These are phyloP conservation scores for Cirrhinus molitorella DNA, from an alignment of 2,797 vertebrate species.

Conservation along the genomic window DNA sequence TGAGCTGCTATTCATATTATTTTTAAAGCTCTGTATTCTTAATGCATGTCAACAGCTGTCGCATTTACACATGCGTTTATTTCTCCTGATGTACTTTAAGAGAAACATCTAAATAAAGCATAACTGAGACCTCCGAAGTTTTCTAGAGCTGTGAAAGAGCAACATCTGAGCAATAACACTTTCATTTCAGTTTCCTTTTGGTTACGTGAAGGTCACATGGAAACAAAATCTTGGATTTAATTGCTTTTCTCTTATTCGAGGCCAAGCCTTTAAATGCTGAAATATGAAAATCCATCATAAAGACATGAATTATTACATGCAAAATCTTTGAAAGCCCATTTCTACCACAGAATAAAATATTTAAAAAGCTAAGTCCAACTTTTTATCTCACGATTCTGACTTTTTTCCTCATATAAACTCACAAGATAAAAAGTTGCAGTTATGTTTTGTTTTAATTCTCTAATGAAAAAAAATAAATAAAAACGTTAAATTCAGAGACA, in stretches of 20 bases:
- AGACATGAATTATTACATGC: neutral
- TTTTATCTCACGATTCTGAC: neutral
- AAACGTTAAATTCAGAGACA: too few species aligned
- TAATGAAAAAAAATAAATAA: too few species aligned
- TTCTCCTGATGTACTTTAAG: neutral
- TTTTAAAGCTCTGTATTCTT: neutral
- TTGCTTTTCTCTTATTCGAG: neutral
- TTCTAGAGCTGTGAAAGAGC: neutral
- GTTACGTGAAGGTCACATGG: neutral
- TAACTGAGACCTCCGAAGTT: neutral
- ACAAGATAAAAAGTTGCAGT: neutral
- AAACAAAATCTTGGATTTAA: neutral
- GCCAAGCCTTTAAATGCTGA: neutral
- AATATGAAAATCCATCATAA: neutral
- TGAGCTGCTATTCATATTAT: neutral
- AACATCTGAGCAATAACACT: neutral
- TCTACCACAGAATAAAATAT: neutral
- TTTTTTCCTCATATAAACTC: neutral
- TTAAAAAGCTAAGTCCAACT: neutral
- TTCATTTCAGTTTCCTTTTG: neutral
- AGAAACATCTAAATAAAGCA: neutral
- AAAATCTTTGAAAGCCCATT: neutral
- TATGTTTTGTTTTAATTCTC: neutral
- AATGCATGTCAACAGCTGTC: neutral
- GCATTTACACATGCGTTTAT: neutral